Evolutionary conservation across 2,888 invertebrate genomes (phyloP).

Genomic region (Furcula furcula): DNA sequence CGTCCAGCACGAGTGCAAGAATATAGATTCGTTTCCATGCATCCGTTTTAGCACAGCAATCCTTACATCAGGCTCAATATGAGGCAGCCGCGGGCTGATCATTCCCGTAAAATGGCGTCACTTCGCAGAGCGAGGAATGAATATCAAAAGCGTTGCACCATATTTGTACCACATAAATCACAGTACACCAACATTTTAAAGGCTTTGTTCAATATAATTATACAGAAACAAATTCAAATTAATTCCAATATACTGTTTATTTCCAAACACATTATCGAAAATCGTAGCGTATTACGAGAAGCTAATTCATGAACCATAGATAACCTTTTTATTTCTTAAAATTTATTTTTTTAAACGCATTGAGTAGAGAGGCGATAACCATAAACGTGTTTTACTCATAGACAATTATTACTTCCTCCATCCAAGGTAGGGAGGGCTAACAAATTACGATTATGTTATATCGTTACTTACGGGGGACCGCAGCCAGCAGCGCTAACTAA

Average conservation of each 20-base stretch:
- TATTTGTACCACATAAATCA: constrained; percentile 50
- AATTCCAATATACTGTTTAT: constrained; percentile 64
- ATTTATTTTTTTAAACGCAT: constrained; percentile 41
- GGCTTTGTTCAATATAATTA: constrained; percentile 42
- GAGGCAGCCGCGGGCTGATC: constrained; percentile 81
- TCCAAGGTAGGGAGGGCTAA: no score
- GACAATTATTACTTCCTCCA: no score
- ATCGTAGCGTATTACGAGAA: constrained; percentile 71
- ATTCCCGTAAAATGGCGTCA: constrained; percentile 83
- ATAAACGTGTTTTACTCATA: constrained; percentile 52
- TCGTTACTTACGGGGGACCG: no score
- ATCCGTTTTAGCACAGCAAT: constrained; percentile 71
- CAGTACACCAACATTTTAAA: constrained; percentile 57
- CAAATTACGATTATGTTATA: no score
- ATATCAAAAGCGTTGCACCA: constrained; percentile 64
- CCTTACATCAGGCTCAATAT: constrained; percentile 77
- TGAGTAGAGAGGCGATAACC: constrained; percentile 19
- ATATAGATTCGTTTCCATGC: constrained; percentile 75
- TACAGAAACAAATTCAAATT: constrained; percentile 49
- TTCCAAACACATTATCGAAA: constrained; percentile 76
- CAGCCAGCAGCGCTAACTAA: no score
- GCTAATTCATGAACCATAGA: constrained; percentile 76
- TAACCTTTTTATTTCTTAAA: constrained; percentile 47
- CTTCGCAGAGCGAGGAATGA: constrained; percentile 75
- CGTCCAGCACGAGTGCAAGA: constrained; percentile 78